Conservation (phyloP, 2,113 vertebrate genomes). For the Hemiprocne comata region DNA sequence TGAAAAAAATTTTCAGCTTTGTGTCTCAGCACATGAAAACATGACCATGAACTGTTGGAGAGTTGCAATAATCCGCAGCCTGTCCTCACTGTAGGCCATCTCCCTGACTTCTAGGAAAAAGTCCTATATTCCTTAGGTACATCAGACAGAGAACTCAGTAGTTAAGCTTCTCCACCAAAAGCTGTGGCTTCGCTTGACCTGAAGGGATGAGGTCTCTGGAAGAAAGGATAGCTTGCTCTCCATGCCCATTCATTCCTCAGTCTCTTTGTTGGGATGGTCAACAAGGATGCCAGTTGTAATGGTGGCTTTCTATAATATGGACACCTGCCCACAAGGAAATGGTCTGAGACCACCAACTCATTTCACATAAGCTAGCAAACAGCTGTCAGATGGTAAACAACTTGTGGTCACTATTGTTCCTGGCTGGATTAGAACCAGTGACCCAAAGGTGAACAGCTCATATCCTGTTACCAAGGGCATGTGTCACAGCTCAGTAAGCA, state of each 20-base stretch:
- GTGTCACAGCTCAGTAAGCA: conserved; percentile 21
- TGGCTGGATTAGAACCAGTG: conserved; percentile 53
- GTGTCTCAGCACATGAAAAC: background rate
- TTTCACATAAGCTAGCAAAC: conserved; percentile 46
- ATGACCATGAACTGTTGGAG: background rate
- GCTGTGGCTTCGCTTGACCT: background rate
- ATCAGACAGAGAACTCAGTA: background rate
- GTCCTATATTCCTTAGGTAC: background rate
- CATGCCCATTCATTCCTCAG: background rate
- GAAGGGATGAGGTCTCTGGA: background rate
- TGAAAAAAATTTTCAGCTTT: background rate
- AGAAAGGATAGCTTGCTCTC: background rate
- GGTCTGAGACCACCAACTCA: conserved; percentile 44
- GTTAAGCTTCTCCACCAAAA: background rate
- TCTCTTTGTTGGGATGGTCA: conserved; percentile 35
- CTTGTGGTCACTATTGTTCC: conserved; percentile 55
- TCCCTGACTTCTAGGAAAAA: background rate
- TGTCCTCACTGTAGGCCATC: background rate
- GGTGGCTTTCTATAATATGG: conserved; percentile 33
- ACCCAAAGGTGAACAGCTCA: conserved; percentile 59
- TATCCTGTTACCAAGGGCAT: conserved; percentile 61
- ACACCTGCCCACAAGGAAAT: conserved; percentile 46
- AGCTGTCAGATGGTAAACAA: conserved; percentile 70
- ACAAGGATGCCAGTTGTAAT: background rate
- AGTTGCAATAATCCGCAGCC: background rate